phyloP scores from a whole-genome alignment of 1,140 invertebrate species.

The Myzus persicae region DNA sequence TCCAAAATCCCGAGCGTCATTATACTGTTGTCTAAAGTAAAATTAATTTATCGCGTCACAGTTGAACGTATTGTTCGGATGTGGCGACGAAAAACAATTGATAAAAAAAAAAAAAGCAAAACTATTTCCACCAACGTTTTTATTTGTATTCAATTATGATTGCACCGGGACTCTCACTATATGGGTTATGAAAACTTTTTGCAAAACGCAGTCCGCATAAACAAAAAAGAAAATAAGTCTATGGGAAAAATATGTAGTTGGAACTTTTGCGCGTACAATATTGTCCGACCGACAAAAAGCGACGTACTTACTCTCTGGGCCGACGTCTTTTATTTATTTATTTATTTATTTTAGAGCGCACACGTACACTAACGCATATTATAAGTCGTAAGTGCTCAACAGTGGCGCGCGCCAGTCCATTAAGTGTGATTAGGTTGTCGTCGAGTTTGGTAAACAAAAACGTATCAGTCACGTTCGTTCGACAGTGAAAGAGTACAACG shows the following conservation, averaged over 20 bases:
- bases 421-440: slow-evolving; percentile 42
- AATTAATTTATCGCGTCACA: not conserved
- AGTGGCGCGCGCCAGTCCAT: not conserved
- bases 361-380: not conserved
- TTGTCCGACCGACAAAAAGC: not conserved
- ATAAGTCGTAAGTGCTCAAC: not conserved
- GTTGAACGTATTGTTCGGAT: not conserved
- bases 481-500: not conserved
- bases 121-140: slow-evolving; percentile 1
- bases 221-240: not conserved
- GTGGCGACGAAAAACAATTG: not conserved
- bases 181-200: slow-evolving; percentile 9
- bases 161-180: not conserved
- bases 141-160: slow-evolving; percentile 20
- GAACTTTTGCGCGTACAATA: slow-evolving; percentile 14
- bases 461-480: not conserved
- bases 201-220: not conserved
- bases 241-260: not conserved
- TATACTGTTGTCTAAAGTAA: not conserved
- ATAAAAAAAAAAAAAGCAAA: not conserved
- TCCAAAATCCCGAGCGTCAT: not conserved
- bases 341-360: not conserved
- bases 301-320: not conserved
- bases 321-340: too few relatives aligned
- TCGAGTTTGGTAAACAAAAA: slow-evolving; percentile 38